Evolutionary conservation across 2,797 vertebrate genomes (phyloP), one percentile per base, ranked within the genome.

Genomic region (Falco berigora): DNA sequence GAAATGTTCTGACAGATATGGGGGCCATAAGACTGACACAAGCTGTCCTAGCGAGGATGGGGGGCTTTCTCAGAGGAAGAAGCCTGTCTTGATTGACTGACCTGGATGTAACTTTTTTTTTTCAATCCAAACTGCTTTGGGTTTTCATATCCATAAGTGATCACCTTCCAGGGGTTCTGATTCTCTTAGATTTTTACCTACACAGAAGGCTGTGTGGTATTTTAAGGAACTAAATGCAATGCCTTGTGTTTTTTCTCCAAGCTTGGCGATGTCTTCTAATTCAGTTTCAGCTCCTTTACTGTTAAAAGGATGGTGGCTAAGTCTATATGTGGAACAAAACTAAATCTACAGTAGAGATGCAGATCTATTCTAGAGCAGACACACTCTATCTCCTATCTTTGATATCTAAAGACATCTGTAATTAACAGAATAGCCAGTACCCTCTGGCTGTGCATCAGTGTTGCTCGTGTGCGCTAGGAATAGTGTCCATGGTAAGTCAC

Each of bases 141-240:
- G 3, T 40, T 55, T 69, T 66, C 0, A 0, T 91, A 30, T 38
- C 10, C 4, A 1, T 66, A 76, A 63, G 40, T 34, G 2, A 67
- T 55, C 15, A 63, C 4, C n/a, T 94, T 79, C 12, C 8, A 55
- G 36, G 6, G 49, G 6, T 76, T 69, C 58, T 52, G 28, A 30
- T 86, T 84, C 8, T 80, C 61, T 47, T 44, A 23, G 32, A 22
- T 52, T 90, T 71, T 95, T 84, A 53, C 11, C 13, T 66, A 3
- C 15, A 7, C 18, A 32, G 22, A 24, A 77, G 6, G 11, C 24
- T 78, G 21, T 12, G 11, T 73, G 50, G 17, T 78, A 38, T 82
- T 83, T 84, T 75, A 89, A 75, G 23, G 8, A 38, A 62, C 89
- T 66, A 55, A 79, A 49, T 63, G 17, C 25, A 77, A 25, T 69